Conservation (phyloP, 2,113 vertebrate species). For the Sitta europaea region DNA sequence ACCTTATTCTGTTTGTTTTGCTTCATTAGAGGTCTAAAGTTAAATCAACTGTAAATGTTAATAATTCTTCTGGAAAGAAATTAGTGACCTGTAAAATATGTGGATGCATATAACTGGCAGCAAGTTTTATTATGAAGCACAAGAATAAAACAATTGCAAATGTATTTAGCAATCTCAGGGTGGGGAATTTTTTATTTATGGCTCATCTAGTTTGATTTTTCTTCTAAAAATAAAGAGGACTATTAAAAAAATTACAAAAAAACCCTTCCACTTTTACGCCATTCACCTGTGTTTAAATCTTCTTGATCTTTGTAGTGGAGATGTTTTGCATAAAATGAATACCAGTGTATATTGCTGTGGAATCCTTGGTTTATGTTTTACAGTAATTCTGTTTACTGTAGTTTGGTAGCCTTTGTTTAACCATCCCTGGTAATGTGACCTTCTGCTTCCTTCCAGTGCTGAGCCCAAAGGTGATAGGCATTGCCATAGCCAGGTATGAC, state of each 20-base stretch:
- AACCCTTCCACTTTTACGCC: background rate
- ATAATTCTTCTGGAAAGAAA: slow-evolving; percentile 32
- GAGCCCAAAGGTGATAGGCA: slow-evolving; percentile 88
- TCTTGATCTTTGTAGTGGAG: background rate
- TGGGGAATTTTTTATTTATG: background rate
- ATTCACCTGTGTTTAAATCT: background rate
- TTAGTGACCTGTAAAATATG: slow-evolving; percentile 29
- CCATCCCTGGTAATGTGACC: background rate
- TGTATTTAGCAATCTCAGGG: background rate
- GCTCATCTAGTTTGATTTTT: background rate
- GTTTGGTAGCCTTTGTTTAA: background rate
- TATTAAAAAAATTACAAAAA: background rate
- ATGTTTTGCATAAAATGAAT: background rate
- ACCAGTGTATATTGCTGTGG: background rate
- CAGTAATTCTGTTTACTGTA: background rate
- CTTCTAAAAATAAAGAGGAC: background rate
- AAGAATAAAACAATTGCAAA: background rate
- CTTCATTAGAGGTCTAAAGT: slow-evolving; percentile 36
- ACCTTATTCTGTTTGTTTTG: slow-evolving; percentile 26
- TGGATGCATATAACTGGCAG: slow-evolving; percentile 1
- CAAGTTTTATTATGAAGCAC: background rate
- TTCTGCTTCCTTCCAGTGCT: slow-evolving; percentile 76
- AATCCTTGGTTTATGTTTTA: background rate
- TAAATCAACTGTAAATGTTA: slow-evolving; percentile 30
- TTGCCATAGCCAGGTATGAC: slow-evolving; percentile 94